These are phyloP conservation scores for Epicauta chinensis DNA, from an alignment of 1,140 invertebrate genomes.

Conservation along the genomic window DNA sequence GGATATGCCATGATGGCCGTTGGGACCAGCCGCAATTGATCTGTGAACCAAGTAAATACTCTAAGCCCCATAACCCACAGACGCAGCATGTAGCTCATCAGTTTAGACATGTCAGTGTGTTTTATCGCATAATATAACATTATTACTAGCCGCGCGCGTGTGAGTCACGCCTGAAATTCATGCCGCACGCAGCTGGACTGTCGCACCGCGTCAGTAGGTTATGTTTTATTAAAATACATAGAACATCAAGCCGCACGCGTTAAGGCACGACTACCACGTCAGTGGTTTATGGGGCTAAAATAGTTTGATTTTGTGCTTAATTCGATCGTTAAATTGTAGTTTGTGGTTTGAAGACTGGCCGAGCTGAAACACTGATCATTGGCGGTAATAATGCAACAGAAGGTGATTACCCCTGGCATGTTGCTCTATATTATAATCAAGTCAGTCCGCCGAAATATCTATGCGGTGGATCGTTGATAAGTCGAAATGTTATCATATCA, in stretches of 20 bases:
- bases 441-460: neutral
- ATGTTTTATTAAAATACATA: too few species aligned
- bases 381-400: neutral
- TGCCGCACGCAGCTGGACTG: too few species aligned
- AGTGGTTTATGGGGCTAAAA: too few species aligned
- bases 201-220: too few species aligned
- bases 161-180: too few species aligned
- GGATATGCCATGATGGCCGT: neutral
- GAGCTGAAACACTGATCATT: neutral
- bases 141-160: too few species aligned
- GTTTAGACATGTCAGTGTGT: too few species aligned
- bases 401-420: conserved; percentile 6
- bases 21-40: neutral
- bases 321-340: conserved; percentile 1
- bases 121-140: too few species aligned
- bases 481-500: neutral
- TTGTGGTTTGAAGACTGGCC: conserved; percentile 2
- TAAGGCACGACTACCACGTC: too few species aligned
- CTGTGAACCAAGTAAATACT: neutral
- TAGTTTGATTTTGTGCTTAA: too few species aligned
- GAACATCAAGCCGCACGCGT: neutral
- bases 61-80: conserved; percentile 2
- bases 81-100: too few species aligned
- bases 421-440: neutral
- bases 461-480: neutral